Conservation (phyloP, 1,140 invertebrate species). For the Penaeus indicus region DNA sequence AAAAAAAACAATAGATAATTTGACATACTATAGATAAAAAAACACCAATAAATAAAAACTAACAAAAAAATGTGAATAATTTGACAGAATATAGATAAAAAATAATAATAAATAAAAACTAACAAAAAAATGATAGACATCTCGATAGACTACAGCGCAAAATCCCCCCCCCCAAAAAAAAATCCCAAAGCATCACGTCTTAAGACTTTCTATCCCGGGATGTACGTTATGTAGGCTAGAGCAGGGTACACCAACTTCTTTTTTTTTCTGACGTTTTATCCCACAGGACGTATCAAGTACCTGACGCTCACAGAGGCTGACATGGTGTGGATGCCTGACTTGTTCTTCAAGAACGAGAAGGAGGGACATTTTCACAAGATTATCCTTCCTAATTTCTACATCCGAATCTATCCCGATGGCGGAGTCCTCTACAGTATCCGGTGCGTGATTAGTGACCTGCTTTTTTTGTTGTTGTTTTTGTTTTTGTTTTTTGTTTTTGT, state of each 20-base stretch:
- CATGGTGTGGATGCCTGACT: slow-evolving; percentile 96
- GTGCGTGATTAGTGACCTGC: slow-evolving; percentile 70
- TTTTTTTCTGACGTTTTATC: not conserved
- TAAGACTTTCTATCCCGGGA: not conserved
- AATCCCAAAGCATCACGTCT: too few relatives aligned
- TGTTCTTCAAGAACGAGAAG: slow-evolving; percentile 96
- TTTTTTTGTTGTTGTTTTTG: not conserved
- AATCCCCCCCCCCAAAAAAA: too few relatives aligned
- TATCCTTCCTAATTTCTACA: slow-evolving; percentile 97
- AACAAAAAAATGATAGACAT: too few relatives aligned
- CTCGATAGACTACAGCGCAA: too few relatives aligned
- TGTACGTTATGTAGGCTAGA: too few relatives aligned
- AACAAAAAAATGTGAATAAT: too few relatives aligned
- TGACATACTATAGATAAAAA: too few relatives aligned
- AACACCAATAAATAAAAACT: too few relatives aligned
- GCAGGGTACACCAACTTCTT: not conserved
- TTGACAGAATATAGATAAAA: too few relatives aligned
- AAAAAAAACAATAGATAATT: too few relatives aligned
- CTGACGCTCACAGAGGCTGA: slow-evolving; percentile 91
- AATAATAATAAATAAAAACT: too few relatives aligned
- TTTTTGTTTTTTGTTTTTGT: not conserved
- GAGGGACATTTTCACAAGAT: slow-evolving; percentile 97
- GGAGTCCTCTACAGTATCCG: slow-evolving; percentile 96
- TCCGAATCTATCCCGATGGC: slow-evolving; percentile 94
- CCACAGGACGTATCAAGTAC: slow-evolving; percentile 85